Evolutionary conservation across 2,888 invertebrate species (phyloP).

Genomic region (Clostera curtula): DNA sequence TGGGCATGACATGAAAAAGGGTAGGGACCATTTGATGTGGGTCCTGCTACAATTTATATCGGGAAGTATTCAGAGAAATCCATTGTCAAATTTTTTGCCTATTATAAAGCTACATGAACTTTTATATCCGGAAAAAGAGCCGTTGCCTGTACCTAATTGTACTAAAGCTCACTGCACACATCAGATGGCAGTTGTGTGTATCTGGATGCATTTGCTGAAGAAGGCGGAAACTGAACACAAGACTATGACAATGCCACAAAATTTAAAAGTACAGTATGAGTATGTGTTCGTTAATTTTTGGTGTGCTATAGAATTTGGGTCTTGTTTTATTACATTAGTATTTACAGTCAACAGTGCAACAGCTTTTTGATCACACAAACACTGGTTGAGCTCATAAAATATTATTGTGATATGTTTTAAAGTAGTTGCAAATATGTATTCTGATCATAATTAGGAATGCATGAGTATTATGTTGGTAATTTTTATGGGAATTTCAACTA

Average conservation of each 20-base stretch:
- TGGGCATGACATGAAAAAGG: constrained; percentile 88
- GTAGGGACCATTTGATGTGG: constrained; percentile 99
- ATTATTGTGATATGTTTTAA: no score
- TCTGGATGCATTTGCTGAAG: constrained; percentile 96
- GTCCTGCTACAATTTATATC: constrained; percentile 97
- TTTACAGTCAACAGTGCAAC: not conserved
- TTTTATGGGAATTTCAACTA: no score
- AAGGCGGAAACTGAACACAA: constrained; percentile 93
- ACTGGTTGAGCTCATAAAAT: no score
- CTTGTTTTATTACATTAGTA: not conserved
- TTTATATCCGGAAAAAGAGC: constrained; percentile 93
- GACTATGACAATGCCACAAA: constrained; percentile 86
- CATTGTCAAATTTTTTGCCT: constrained; percentile 89
- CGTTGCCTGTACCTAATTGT: constrained; percentile 91
- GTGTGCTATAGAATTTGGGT: no score
- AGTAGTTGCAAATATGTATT: no score
- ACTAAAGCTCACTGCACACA: constrained; percentile 89
- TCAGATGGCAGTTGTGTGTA: constrained; percentile 95
- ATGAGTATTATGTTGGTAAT: no score
- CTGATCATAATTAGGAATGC: no score
- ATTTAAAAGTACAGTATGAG: constrained; percentile 89
- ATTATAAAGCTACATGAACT: constrained; percentile 93
- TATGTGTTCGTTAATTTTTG: constrained; percentile 52
- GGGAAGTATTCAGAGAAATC: constrained; percentile 95
- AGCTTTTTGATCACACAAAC: not conserved